phyloP scores from a whole-genome alignment of 2,113 vertebrate species.

The Solenodon paradoxus region DNA sequence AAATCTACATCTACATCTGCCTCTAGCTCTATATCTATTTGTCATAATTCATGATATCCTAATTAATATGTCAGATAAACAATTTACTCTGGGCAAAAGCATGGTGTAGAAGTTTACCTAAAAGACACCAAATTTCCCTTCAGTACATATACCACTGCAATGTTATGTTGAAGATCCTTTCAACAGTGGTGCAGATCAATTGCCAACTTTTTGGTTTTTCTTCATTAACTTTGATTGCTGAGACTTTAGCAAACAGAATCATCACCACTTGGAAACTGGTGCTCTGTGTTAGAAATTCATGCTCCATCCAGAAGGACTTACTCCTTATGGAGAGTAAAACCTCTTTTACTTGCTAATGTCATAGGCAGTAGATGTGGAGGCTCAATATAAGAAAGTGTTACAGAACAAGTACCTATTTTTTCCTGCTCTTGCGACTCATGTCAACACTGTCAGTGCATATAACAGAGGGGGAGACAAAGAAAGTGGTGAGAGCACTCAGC shows the following conservation, averaged over 20 bases:
- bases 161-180: background rate
- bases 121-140: background rate
- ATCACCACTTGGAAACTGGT: background rate
- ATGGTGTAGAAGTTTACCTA: too few relatives aligned
- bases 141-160: background rate
- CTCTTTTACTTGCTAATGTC: background rate
- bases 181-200: too few relatives aligned
- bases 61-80: background rate
- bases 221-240: too few relatives aligned
- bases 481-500: conserved; percentile 20
- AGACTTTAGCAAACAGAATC: background rate
- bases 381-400: background rate
- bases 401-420: background rate
- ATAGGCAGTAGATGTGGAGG: background rate
- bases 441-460: background rate
- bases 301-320: too few relatives aligned
- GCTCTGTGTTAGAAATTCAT: background rate
- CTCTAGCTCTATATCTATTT: too few relatives aligned
- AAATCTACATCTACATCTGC: too few relatives aligned
- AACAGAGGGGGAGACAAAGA: conserved; percentile 28
- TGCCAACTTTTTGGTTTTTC: background rate
- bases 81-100: background rate
- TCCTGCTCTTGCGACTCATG: background rate
- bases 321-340: background rate
- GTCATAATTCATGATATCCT: background rate